Conservation (phyloP, 2,797 vertebrate species). For the Leptodactylus fallax region DNA sequence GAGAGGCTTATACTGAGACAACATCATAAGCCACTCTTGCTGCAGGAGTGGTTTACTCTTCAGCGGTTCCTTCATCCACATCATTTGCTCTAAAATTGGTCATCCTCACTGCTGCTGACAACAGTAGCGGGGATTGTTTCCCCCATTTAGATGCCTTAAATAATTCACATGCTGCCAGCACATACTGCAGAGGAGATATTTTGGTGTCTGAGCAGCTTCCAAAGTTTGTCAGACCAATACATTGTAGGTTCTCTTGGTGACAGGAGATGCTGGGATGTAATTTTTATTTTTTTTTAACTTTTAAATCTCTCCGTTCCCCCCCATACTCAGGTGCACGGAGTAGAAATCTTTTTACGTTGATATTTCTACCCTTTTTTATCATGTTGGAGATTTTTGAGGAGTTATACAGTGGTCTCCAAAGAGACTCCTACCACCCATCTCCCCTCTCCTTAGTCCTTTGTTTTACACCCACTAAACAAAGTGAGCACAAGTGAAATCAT, state of each 20-base stretch:
- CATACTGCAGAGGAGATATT: slow-evolving; percentile 18
- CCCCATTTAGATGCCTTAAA: slow-evolving; percentile 80
- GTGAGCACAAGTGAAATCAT: slow-evolving; percentile 91
- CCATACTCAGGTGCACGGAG: slow-evolving; percentile 38
- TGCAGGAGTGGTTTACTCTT: background rate
- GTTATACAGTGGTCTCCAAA: background rate
- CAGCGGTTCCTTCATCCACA: slow-evolving; percentile 93
- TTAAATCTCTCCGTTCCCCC: background rate
- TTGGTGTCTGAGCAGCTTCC: slow-evolving; percentile 36
- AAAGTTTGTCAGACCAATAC: slow-evolving; percentile 31
- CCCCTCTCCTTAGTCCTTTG: background rate
- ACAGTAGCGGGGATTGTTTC: background rate
- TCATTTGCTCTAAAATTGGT: slow-evolving; percentile 74
- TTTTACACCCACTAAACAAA: slow-evolving; percentile 65
- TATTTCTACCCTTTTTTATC: slow-evolving; percentile 23
- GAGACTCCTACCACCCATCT: background rate
- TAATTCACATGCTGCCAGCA: slow-evolving; percentile 61
- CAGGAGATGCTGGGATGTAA: slow-evolving; percentile 1
- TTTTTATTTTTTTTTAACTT: background rate
- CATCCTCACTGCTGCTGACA: slow-evolving; percentile 38
- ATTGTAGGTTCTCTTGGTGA: slow-evolving; percentile 21
- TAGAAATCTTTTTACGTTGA: background rate
- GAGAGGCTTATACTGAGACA: background rate
- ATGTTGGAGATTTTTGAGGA: background rate
- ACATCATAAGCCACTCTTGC: slow-evolving; percentile 4